Conservation (phyloP, 2,797 vertebrate genomes). For the Gymnothorax javanicus region DNA sequence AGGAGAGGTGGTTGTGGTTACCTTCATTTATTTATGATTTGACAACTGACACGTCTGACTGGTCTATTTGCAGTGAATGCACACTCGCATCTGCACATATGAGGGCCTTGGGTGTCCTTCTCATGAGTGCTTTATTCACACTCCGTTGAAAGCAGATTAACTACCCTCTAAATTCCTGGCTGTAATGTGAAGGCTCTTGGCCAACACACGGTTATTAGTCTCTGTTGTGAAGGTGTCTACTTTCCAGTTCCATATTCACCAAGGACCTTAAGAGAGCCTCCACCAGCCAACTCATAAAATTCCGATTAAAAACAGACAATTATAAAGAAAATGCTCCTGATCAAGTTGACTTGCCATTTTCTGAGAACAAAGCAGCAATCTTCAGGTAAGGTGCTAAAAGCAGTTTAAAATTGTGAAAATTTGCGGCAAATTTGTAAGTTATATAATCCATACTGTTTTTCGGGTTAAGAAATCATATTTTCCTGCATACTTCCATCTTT, state of each 20-base stretch:
- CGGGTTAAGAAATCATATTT: neutral
- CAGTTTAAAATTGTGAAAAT: constrained; percentile 47
- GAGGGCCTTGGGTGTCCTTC: constrained; percentile 77
- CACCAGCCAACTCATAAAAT: constrained; percentile 64
- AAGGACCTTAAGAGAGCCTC: constrained; percentile 71
- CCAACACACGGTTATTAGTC: constrained; percentile 75
- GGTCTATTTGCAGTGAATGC: constrained; percentile 81
- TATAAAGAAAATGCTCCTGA: constrained; percentile 70
- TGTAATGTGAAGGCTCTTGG: constrained; percentile 70
- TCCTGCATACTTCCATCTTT: neutral
- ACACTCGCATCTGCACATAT: constrained; percentile 79
- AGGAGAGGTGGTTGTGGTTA: constrained; percentile 76
- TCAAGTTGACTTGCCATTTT: constrained; percentile 72
- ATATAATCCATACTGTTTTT: neutral
- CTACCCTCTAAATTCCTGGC: constrained; percentile 73
- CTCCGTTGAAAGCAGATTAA: constrained; percentile 78
- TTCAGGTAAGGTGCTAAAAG: constrained; percentile 74
- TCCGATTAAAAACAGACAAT: constrained; percentile 74
- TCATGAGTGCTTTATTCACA: constrained; percentile 76
- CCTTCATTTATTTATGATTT: constrained; percentile 83
- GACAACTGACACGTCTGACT: constrained; percentile 82
- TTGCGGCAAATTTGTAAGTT: neutral
- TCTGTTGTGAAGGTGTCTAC: constrained; percentile 77
- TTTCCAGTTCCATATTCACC: constrained; percentile 75
- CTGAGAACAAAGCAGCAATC: constrained; percentile 59